phyloP scores from a whole-genome alignment of 2,113 vertebrate species.

The Calonectris borealis region DNA sequence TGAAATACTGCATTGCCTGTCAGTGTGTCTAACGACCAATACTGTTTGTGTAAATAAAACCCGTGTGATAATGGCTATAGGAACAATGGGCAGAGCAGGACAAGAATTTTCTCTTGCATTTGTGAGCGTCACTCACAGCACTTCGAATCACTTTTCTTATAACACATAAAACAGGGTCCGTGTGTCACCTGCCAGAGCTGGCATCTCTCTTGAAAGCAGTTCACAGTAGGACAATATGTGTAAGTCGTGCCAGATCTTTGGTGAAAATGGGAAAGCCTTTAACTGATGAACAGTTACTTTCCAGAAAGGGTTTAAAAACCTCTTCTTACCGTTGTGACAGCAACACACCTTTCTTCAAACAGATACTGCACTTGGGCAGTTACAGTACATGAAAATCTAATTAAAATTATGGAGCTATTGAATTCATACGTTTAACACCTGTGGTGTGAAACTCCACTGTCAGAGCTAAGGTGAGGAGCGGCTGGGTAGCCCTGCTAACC shows the following conservation, averaged over 20 bases:
- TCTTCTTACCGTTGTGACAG: neutral
- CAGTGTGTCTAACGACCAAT: neutral
- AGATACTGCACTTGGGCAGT: neutral
- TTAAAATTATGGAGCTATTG: rapidly evolving
- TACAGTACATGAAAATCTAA: neutral
- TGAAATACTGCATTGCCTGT: neutral
- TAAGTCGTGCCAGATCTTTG: neutral
- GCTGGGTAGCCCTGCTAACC: neutral
- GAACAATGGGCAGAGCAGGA: neutral
- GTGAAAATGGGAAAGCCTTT: neutral
- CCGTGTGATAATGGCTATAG: neutral
- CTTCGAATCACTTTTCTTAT: neutral
- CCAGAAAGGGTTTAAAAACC: neutral
- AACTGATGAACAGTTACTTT: neutral
- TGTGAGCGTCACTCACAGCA: neutral
- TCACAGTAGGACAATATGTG: rapidly evolving
- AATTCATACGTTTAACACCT: neutral
- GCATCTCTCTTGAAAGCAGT: neutral
- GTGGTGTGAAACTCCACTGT: neutral
- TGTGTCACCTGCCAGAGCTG: neutral
- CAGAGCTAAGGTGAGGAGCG: neutral
- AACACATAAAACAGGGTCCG: rapidly evolving
- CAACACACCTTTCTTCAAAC: neutral
- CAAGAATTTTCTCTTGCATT: neutral
- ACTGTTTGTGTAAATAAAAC: neutral